A percentile compares a stretch with the other conserved stretches of the same genome.
Evolutionary conservation across 2,113 vertebrate genomes (phyloP).

Genomic region (Neodon shergylaensis): DNA sequence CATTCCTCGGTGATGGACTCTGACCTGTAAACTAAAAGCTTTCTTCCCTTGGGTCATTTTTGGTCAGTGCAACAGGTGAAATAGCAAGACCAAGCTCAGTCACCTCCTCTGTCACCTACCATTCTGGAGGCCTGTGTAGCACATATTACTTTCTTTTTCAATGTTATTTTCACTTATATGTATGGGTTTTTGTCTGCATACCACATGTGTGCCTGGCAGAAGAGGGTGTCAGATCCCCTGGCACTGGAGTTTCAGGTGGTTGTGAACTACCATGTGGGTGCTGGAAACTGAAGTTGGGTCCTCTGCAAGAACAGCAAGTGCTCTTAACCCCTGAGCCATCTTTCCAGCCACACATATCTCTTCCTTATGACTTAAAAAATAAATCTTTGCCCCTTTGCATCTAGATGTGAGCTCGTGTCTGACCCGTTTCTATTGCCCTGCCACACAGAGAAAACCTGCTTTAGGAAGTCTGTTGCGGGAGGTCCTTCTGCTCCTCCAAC

Average conservation of each 20-base stretch:
- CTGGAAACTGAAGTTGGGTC: neutral
- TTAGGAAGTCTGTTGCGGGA: conserved; percentile 40
- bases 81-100: neutral
- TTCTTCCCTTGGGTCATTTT: neutral
- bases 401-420: conserved; percentile 9
- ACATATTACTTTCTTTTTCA: neutral
- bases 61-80: neutral
- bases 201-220: neutral
- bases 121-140: neutral
- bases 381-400: neutral
- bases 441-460: no score
- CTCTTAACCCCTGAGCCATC: neutral
- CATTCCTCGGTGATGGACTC: neutral
- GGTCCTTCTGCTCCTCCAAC: no score
- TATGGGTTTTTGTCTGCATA: neutral
- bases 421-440: conserved; percentile 20
- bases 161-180: neutral
- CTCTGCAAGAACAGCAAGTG: neutral
- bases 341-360: neutral
- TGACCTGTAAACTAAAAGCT: neutral
- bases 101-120: neutral
- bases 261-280: neutral
- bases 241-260: neutral
- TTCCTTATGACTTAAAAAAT: neutral
- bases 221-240: neutral